Base-by-base conservation (phyloP, 2,888 invertebrate genomes). In the Pristionchus entomophagus region DNA sequence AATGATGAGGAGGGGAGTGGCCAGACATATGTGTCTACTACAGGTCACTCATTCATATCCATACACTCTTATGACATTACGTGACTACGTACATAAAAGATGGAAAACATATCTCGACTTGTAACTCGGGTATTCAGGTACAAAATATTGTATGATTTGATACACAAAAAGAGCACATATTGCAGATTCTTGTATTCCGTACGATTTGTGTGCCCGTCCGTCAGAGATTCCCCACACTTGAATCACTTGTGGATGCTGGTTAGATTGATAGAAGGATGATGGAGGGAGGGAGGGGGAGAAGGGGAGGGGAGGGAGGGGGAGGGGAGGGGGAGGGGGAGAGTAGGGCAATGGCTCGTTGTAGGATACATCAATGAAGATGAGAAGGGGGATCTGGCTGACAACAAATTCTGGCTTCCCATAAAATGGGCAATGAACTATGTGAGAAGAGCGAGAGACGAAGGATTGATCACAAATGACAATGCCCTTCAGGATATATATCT, bases 171-270 rank as follows among this genome's bases (percentile, higher is more conserved):
- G n/a, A 51, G 19, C 8, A 26, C 5, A 5, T 29, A 19, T 73
- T 73, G 0, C 56, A 84, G 84, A 32, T 73, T n/a, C 84, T 84
- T 14, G 84, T 73, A 35, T 84, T 73, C 29, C 84, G 84, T 5
- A 38, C 53, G 0, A 73, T 84, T 84, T 84, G 73, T 38, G 73
- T 73, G 32, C 84, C 84, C 0, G 73, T 84, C 2, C 29, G 73
- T 26, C 65, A 84, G 56, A 41, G 84, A 73, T 84, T 84, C 26
- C 84, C 84, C 10, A 84, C 84, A 26, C 32, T 84, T 0, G 84
- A 84, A n/a, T 84, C 84, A 6, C 53, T 84, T 26, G 73, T 73
- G n/a, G 56, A 32, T 32, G 26, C 8, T 10, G 29, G 49, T 53
- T 49, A 26, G 49, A 32, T 26, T 0, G 17, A 73, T n/a, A 12